phyloP scores from a whole-genome alignment of 2,888 invertebrate species.

The Vesta saturnalis region DNA sequence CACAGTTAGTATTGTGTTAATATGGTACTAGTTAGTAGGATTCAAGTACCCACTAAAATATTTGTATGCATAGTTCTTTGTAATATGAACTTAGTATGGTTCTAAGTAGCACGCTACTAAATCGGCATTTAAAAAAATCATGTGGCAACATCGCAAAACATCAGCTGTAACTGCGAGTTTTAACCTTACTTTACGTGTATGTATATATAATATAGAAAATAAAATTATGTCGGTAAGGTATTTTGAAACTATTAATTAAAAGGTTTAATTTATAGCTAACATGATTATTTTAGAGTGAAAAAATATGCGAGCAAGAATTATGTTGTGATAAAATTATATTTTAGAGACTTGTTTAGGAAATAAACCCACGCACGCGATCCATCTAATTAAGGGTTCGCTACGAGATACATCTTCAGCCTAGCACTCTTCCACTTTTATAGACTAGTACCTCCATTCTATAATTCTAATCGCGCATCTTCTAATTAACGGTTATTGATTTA shows the following conservation, averaged over 20 bases:
- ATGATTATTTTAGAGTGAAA: background rate
- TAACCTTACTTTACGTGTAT: slow-evolving; percentile 2
- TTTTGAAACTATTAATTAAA: background rate
- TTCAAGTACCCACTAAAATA: background rate
- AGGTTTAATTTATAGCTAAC: background rate
- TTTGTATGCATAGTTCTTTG: background rate
- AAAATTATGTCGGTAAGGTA: background rate
- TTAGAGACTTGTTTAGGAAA: background rate
- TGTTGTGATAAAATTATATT: background rate
- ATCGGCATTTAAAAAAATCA: too few relatives aligned
- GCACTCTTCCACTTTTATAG: too few relatives aligned
- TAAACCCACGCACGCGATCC: background rate
- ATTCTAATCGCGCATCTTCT: too few relatives aligned
- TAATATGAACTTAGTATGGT: background rate
- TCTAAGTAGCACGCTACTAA: too few relatives aligned
- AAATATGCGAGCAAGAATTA: background rate
- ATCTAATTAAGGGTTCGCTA: background rate
- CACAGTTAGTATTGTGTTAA: too few relatives aligned
- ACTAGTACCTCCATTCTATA: too few relatives aligned
- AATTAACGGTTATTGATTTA: too few relatives aligned
- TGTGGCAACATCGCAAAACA: too few relatives aligned
- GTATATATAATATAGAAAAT: background rate
- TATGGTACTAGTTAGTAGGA: background rate
- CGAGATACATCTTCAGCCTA: too few relatives aligned
- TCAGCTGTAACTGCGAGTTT: background rate